A percentile compares a stretch with the other conserved stretches of the same genome.
Conservation (phyloP, 2,888 invertebrate species). For the Choristoneura rosaceana region DNA sequence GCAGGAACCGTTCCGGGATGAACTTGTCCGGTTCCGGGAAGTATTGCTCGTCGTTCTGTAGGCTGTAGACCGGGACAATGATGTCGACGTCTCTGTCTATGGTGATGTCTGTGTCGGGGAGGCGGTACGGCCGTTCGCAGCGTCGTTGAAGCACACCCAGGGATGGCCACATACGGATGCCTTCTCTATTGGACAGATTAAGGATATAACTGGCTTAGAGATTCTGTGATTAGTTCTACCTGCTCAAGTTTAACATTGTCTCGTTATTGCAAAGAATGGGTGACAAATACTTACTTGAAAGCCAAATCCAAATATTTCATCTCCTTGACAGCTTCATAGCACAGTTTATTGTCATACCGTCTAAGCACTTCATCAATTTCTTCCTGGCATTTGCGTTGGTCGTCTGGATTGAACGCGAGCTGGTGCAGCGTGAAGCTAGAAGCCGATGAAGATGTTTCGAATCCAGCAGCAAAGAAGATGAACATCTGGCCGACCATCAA, state of each 20-base stretch:
- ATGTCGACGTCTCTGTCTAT: slow-evolving; percentile 7
- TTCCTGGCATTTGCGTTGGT: slow-evolving; percentile 64
- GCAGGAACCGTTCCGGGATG: slow-evolving; percentile 49
- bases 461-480: slow-evolving; percentile 74
- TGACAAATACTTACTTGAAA: slow-evolving; percentile 44
- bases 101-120: slow-evolving; percentile 47
- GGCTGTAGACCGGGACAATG: slow-evolving; percentile 9
- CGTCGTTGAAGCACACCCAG: slow-evolving; percentile 61
- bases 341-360: slow-evolving; percentile 63
- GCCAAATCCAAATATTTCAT: slow-evolving; percentile 60
- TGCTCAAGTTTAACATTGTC: no score
- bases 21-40: slow-evolving; percentile 51
- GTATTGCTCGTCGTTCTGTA: slow-evolving; percentile 40
- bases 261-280: no score
- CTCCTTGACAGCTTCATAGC: slow-evolving; percentile 65
- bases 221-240: no score
- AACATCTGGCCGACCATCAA: slow-evolving; percentile 66
- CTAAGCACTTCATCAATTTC: slow-evolving; percentile 67
- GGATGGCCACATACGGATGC: slow-evolving; percentile 66
- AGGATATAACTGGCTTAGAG: background rate
- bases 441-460: slow-evolving; percentile 77
- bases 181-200: slow-evolving; percentile 48
- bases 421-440: slow-evolving; percentile 69
- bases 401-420: slow-evolving; percentile 69
- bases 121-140: slow-evolving; percentile 55